These are phyloP conservation scores for Agrotis clavis DNA, from an alignment of 2,888 invertebrate species.

Conservation along the genomic window DNA sequence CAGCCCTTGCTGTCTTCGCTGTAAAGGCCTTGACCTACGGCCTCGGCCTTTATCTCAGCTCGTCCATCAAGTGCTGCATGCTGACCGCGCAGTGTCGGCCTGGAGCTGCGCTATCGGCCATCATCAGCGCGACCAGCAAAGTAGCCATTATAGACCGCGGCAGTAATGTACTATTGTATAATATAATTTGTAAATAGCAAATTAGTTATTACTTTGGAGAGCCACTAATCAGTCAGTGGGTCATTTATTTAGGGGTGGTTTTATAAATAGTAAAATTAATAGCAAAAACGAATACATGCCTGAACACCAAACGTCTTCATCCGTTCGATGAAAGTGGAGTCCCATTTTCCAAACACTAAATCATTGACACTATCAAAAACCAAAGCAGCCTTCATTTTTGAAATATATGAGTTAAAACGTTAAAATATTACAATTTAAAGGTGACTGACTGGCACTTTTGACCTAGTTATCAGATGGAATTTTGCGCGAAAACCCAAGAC, in stretches of 20 bases:
- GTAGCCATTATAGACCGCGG: no score
- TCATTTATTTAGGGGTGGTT: no score
- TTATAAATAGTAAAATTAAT: background rate
- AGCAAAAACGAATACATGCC: conserved; percentile 64
- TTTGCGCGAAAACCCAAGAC: background rate
- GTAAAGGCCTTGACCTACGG: no score
- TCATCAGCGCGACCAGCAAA: no score
- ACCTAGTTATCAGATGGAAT: background rate
- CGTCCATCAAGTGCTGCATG: no score
- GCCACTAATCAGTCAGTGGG: background rate
- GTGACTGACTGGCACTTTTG: background rate
- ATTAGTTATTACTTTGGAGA: background rate
- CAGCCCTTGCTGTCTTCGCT: no score
- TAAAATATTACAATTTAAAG: no score
- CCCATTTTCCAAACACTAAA: conserved; percentile 93
- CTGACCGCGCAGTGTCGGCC: no score
- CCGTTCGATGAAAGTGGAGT: conserved; percentile 90
- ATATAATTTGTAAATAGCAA: background rate
- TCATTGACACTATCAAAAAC: conserved; percentile 94
- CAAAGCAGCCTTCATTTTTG: conserved; percentile 92
- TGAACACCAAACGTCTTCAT: conserved; percentile 82
- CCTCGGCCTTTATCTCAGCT: no score
- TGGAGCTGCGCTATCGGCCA: no score
- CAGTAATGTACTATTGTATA: no score
- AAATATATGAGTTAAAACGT: background rate